Evolutionary conservation across 1,140 invertebrate genomes (phyloP).

Genomic region (Neotoxoptera formosana): DNA sequence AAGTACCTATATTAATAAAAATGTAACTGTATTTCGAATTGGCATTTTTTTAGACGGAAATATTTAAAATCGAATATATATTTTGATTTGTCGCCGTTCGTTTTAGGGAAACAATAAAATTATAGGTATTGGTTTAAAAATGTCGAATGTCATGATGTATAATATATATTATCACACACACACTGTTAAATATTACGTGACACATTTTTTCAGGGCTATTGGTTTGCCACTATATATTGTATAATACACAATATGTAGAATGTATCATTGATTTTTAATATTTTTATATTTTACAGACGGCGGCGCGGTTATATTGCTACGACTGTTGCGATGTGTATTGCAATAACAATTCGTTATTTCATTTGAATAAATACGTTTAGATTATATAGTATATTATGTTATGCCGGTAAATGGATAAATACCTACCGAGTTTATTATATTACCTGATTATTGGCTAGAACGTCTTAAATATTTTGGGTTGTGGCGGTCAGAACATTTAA

Average conservation of each 20-base stretch:
- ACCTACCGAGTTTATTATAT: too few relatives aligned
- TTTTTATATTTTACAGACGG: neutral
- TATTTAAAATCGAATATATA: neutral
- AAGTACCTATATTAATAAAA: neutral
- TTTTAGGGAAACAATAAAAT: neutral
- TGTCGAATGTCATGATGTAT: neutral
- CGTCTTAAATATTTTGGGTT: neutral
- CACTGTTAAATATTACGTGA: neutral
- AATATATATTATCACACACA: neutral
- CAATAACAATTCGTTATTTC: neutral
- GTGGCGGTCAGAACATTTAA: neutral
- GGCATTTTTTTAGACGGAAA: neutral
- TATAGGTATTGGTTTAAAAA: neutral
- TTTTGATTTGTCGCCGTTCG: neutral
- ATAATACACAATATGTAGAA: neutral
- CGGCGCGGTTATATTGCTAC: neutral
- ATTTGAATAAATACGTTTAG: neutral
- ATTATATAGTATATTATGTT: too few relatives aligned
- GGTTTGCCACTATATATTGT: neutral
- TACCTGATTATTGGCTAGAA: too few relatives aligned
- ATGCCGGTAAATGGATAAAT: too few relatives aligned
- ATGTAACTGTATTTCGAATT: neutral
- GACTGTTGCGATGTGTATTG: neutral
- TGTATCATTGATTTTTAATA: constrained; percentile 7
- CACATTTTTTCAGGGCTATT: constrained; percentile 1